These are phyloP conservation scores for Parus major DNA, from an alignment of 2,113 vertebrate genomes.

Conservation along the genomic window DNA sequence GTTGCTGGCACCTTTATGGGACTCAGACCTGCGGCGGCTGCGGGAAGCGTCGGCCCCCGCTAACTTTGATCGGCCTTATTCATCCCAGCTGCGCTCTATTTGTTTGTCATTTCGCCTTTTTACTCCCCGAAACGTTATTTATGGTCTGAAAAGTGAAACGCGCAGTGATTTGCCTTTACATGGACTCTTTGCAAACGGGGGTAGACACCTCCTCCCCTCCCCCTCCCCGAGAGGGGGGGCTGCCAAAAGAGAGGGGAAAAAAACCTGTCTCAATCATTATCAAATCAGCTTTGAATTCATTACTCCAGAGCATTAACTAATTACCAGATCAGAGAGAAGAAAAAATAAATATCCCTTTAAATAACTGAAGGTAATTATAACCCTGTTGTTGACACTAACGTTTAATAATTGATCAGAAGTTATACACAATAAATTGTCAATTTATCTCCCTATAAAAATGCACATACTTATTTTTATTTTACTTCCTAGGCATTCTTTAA, in stretches of 20 bases:
- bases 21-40: conserved; percentile 45
- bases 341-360: conserved; percentile 78
- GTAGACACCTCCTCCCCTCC: not conserved
- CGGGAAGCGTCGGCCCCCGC: not conserved
- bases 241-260: not conserved
- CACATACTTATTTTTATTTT: not conserved
- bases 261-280: conserved; percentile 24
- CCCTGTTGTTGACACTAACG: conserved; percentile 77
- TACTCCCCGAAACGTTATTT: conserved; percentile 71
- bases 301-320: conserved; percentile 73
- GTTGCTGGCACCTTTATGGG: conserved; percentile 64
- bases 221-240: not conserved
- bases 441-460: conserved; percentile 68
- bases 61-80: conserved; percentile 77
- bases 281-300: conserved; percentile 64
- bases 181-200: not conserved
- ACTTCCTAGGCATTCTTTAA: not conserved
- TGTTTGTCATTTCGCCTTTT: conserved; percentile 71
- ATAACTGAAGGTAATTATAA: conserved; percentile 80
- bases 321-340: conserved; percentile 71
- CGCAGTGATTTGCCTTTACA: not conserved
- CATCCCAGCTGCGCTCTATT: conserved; percentile 76
- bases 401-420: conserved; percentile 84
- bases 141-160: conserved; percentile 17
- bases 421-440: conserved; percentile 77